Evolutionary conservation across 2,113 vertebrate species (phyloP).

Genomic region (Mesocricetus auratus): DNA sequence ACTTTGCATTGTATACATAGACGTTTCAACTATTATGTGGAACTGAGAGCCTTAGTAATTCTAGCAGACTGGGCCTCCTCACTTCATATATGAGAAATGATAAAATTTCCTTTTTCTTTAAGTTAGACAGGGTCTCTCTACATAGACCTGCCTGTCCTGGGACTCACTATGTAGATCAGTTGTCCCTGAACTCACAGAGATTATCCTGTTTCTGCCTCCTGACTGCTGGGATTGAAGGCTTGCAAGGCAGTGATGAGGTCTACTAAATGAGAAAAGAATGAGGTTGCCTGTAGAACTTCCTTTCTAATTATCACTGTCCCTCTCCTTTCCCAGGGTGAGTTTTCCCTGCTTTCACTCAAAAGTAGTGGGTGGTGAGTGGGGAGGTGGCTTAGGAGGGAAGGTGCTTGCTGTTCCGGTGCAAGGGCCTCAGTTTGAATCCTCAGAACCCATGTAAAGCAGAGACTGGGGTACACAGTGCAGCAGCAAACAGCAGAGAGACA

Average conservation of each 20-base stretch:
- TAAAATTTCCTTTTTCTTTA: background rate
- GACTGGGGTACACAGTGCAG: background rate
- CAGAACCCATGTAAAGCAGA: background rate
- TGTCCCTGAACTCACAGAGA: background rate
- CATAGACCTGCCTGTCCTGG: background rate
- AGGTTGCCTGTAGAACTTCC: background rate
- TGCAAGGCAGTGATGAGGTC: background rate
- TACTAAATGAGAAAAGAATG: background rate
- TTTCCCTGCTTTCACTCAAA: slow-evolving; percentile 5
- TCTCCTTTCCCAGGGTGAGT: background rate
- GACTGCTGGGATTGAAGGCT: background rate
- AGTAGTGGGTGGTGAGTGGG: background rate
- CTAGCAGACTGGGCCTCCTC: background rate
- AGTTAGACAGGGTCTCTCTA: background rate
- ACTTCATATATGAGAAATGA: slow-evolving; percentile 38
- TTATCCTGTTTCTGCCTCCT: background rate
- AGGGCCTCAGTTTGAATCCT: background rate
- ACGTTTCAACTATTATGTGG: slow-evolving; percentile 29
- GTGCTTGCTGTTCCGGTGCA: background rate
- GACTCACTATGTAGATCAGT: background rate
- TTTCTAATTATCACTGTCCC: background rate
- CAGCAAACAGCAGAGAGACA: background rate
- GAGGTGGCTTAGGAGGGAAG: background rate
- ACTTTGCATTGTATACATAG: background rate
- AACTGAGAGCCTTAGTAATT: background rate